phyloP scores from a whole-genome alignment of 2,113 vertebrate genomes.

The Corynorhinus townsendii region DNA sequence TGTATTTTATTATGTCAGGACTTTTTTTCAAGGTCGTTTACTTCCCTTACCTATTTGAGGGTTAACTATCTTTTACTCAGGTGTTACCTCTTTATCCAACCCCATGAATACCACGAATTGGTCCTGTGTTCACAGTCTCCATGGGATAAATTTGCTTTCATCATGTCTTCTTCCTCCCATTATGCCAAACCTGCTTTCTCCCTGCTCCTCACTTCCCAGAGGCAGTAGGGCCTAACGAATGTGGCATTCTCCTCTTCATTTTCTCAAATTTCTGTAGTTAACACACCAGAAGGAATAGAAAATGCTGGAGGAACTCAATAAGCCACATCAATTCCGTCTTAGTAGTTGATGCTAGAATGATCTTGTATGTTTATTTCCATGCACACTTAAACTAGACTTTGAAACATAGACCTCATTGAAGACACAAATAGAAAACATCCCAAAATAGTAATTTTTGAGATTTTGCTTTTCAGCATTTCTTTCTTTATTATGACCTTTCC shows the following conservation, averaged over 20 bases:
- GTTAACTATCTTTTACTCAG: background rate
- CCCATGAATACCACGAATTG: background rate
- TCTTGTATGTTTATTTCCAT: background rate
- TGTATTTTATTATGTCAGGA: background rate
- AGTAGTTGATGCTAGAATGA: constrained; percentile 4
- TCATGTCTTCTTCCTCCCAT: background rate
- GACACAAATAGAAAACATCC: constrained; percentile 9
- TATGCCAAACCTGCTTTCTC: background rate
- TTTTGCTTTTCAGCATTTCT: constrained; percentile 37
- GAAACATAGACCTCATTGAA: constrained; percentile 2
- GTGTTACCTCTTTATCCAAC: background rate
- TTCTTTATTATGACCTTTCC: constrained; percentile 32
- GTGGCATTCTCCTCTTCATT: background rate
- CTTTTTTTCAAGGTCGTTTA: background rate
- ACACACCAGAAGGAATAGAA: background rate
- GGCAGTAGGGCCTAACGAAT: background rate
- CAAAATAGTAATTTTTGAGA: constrained; percentile 51
- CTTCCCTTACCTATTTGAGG: background rate
- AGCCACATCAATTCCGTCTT: background rate
- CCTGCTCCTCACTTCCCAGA: background rate
- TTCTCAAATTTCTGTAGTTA: background rate
- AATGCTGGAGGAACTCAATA: background rate
- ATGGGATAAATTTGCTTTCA: background rate
- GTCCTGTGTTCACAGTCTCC: background rate
- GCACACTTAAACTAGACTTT: background rate